Evolutionary conservation across 2,888 invertebrate species (phyloP).

Genomic region (Hyalella azteca): DNA sequence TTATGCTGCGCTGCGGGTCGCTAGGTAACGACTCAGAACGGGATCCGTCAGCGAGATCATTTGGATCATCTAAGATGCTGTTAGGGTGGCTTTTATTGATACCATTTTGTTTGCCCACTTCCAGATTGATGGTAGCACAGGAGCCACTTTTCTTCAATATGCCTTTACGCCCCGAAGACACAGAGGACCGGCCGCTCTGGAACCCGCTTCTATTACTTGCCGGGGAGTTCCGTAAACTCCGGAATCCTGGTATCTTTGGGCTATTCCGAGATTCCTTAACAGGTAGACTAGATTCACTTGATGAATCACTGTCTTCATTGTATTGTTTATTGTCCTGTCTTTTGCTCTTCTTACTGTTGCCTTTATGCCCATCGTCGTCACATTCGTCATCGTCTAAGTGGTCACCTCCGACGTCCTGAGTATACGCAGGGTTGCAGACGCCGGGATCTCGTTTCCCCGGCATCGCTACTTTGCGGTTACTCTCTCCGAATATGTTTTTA

Average conservation of each 20-base stretch:
- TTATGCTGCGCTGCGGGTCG: constrained; percentile 32
- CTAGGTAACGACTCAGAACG: neutral
- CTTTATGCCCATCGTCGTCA: neutral
- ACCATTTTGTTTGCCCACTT: constrained; percentile 25
- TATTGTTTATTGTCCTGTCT: neutral
- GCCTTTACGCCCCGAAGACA: constrained; percentile 54
- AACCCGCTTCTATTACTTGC: constrained; percentile 51
- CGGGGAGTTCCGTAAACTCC: constrained; percentile 47
- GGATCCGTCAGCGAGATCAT: constrained; percentile 1
- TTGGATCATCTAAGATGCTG: neutral
- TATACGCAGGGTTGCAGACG: constrained; percentile 20
- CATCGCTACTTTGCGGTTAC: neutral
- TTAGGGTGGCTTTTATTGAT: constrained; percentile 14
- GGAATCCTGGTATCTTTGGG: neutral
- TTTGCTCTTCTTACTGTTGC: neutral
- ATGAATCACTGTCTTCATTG: constrained; percentile 3
- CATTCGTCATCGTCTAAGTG: neutral
- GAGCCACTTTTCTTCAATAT: constrained; percentile 53
- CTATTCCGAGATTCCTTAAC: neutral
- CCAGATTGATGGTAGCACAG: constrained; percentile 55
- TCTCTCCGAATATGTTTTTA: neutral
- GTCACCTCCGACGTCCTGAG: neutral
- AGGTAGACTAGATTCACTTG: neutral
- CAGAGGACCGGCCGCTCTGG: constrained; percentile 52
- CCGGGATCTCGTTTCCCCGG: neutral